Conservation (phyloP, 2,113 vertebrate species). For the Numida meleagris region DNA sequence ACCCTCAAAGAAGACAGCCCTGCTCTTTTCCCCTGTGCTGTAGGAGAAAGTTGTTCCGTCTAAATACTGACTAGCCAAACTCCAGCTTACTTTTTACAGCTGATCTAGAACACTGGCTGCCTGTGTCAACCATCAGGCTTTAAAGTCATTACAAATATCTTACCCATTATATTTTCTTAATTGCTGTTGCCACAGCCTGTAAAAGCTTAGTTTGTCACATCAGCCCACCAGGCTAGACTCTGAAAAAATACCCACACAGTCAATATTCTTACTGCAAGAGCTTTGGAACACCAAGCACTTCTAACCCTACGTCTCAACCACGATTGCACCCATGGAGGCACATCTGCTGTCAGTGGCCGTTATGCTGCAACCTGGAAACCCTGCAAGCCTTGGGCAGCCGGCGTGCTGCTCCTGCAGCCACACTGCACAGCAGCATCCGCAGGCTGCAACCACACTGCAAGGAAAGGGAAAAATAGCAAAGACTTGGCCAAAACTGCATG, state of each 20-base stretch:
- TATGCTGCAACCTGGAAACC: not conserved
- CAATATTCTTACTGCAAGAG: no score
- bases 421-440: not conserved
- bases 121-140: not conserved
- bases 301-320: not conserved
- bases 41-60: no score
- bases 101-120: not conserved
- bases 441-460: not conserved
- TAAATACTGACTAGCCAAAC: no score
- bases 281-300: not conserved
- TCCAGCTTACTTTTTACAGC: no score
- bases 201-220: not conserved
- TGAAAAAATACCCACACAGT: not conserved
- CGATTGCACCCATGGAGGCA: not conserved
- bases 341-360: rapidly evolving
- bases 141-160: not conserved
- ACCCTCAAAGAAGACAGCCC: no score
- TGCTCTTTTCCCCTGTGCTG: no score
- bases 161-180: not conserved
- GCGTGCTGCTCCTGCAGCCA: not conserved
- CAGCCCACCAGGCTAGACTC: not conserved
- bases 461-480: not conserved
- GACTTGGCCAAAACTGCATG: not conserved
- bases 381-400: not conserved
- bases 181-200: not conserved